Evolutionary conservation across 1,140 invertebrate species (phyloP), one percentile per base, ranked within the genome.

Genomic region (honey bee (Apis mellifera)): DNA sequence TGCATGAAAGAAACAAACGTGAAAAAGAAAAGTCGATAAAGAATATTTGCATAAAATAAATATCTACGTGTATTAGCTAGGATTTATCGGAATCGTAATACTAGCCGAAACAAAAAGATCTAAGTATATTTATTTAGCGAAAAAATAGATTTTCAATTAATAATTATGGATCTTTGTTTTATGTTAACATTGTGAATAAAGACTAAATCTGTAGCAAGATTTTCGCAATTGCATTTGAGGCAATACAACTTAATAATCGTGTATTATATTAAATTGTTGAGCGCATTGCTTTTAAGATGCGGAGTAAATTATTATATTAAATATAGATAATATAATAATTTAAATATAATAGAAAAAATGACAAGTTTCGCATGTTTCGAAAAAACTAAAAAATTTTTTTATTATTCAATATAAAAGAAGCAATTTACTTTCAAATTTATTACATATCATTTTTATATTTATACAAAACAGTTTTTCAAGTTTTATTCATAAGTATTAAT

Each of bases 61-160:
- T 85, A 90, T 90, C 84, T 87, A 83, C 88, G 85, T 86, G 83
- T 90, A 85, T 64, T 90, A 90, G 82, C 48, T 85, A 90, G 82
- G 78, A 73, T 74, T 89, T 88, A 89, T 81, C 69, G 21, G 78
- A 87, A 89, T 86, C 76, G 69, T 84, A 73, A 80, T 19, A 74
- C 52, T 86, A 85, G 60, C 73, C 52, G 66, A 68, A 71, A 82
- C 68, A 15, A 71, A 64, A 85, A 78, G 57, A 85, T 86, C 60
- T 72, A 81, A 84, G 32, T 89, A 89, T 89, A 89, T 89, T 89
- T 89, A 84, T 85, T 89, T 78, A 89, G 69, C 59, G 54, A 64
- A 64, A 21, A 62, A 55, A 66, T 81, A 85, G 66, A 50, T 81
- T 85, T 86, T 79, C 52, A 32, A 69, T 69, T 4, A 73, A 70